These are phyloP conservation scores for Podargus strigoides DNA, from an alignment of 2,797 vertebrate species.

Conservation along the genomic window DNA sequence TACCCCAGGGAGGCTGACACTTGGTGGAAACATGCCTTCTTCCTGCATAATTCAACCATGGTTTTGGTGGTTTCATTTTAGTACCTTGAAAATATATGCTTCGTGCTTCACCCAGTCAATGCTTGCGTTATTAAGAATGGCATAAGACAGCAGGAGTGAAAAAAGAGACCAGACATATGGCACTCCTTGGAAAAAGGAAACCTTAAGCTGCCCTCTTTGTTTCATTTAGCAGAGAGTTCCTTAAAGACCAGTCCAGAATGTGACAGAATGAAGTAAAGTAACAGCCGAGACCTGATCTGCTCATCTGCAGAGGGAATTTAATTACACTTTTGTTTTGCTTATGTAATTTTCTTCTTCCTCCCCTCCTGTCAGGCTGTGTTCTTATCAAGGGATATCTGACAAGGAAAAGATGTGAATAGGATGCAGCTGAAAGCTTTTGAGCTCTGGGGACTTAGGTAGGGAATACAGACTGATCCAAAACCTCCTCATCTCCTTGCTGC, in stretches of 20 bases:
- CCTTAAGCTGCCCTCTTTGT: background rate
- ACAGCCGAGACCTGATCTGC: background rate
- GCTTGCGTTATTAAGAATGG: background rate
- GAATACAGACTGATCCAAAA: background rate
- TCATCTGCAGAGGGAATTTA: slow-evolving; percentile 42
- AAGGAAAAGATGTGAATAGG: slow-evolving; percentile 23
- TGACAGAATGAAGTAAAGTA: background rate
- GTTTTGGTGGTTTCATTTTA: background rate
- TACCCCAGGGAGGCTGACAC: background rate
- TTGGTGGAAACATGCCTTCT: background rate
- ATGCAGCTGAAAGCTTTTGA: slow-evolving; percentile 36
- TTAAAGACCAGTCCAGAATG: slow-evolving; percentile 13
- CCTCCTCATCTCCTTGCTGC: background rate
- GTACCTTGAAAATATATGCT: background rate
- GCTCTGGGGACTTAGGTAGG: background rate
- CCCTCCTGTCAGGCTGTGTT: slow-evolving; percentile 14
- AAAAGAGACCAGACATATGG: background rate
- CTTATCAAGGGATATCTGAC: background rate
- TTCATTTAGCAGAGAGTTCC: background rate
- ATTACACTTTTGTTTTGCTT: slow-evolving; percentile 29
- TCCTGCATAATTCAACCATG: background rate
- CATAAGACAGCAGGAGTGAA: background rate
- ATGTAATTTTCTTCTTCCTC: slow-evolving; percentile 22
- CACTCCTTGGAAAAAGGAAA: background rate
- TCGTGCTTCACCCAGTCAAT: background rate